Evolutionary conservation across 2,888 invertebrate species (phyloP).

Genomic region (Chalcosyrphus nemorum): DNA sequence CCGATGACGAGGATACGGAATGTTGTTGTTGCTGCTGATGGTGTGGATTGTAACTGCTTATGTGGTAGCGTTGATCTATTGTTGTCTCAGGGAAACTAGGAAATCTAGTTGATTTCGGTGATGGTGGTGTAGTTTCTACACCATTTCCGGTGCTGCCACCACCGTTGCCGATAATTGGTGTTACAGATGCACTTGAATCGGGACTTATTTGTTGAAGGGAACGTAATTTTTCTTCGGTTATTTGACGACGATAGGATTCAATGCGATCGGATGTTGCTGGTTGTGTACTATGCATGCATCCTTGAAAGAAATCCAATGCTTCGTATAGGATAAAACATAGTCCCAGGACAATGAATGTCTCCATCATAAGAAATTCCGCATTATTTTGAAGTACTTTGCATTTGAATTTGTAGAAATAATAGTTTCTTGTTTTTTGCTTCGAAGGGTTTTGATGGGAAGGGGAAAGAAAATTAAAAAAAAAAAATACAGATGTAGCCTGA

Average conservation of each 20-base stretch:
- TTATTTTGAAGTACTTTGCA: conserved; percentile 56
- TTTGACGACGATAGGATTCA: conserved; percentile 81
- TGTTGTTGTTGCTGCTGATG: conserved; percentile 49
- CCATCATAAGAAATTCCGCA: conserved; percentile 83
- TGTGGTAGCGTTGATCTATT: conserved; percentile 51
- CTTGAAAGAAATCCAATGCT: conserved; percentile 86
- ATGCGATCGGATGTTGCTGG: conserved; percentile 80
- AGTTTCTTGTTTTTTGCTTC: background rate
- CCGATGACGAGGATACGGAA: conserved; percentile 74
- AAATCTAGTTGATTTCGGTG: conserved; percentile 77
- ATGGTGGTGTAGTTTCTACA: conserved; percentile 75
- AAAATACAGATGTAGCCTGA: conserved; percentile 32
- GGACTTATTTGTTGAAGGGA: conserved; percentile 70
- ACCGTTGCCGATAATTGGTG: conserved; percentile 77
- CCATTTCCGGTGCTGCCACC: conserved; percentile 75
- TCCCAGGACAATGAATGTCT: conserved; percentile 86
- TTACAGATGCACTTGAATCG: conserved; percentile 81
- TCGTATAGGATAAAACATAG: conserved; percentile 87
- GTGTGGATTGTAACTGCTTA: conserved; percentile 8
- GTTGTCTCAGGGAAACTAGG: conserved; percentile 44
- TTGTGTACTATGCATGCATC: conserved; percentile 81
- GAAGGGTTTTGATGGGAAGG: background rate
- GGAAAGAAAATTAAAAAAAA: background rate
- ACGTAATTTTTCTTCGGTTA: conserved; percentile 77
- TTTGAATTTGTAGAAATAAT: conserved; percentile 3